These are phyloP conservation scores for Heterodera carotae DNA, from an alignment of 1,140 invertebrate genomes.

Conservation along the genomic window DNA sequence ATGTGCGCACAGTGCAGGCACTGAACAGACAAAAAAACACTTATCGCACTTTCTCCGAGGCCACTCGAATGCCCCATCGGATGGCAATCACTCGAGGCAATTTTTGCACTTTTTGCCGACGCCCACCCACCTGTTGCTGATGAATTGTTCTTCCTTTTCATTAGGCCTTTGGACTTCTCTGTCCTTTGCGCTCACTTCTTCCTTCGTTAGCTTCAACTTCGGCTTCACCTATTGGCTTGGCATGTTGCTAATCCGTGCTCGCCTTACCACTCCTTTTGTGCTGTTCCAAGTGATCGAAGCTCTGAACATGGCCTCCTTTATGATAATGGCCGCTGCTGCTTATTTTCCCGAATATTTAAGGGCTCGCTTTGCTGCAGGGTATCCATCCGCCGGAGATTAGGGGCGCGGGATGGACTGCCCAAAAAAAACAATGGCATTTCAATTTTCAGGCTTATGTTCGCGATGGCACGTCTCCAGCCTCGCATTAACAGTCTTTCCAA, in stretches of 20 bases:
- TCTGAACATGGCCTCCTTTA: constrained; percentile 60
- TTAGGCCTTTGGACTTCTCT: constrained; percentile 56
- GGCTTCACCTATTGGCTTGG: constrained; percentile 58
- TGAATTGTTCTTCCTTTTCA: constrained; percentile 3
- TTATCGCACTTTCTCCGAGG: constrained; percentile 41
- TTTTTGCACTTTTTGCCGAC: constrained; percentile 2
- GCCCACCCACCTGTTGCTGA: neutral
- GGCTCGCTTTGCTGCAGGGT: constrained; percentile 66
- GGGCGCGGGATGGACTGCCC: neutral
- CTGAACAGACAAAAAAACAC: constrained; percentile 47
- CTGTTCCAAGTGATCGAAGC: constrained; percentile 65
- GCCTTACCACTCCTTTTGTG: constrained; percentile 52
- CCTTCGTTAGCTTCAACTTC: constrained; percentile 58
- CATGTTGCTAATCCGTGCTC: constrained; percentile 41
- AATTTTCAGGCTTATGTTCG: constrained; percentile 32
- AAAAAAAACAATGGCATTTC: neutral
- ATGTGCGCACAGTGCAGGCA: constrained; percentile 58
- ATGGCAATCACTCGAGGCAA: constrained; percentile 50
- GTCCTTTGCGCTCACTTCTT: constrained; percentile 44
- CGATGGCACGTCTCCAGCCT: constrained; percentile 63
- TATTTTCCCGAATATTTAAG: constrained; percentile 68
- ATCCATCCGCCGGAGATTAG: neutral
- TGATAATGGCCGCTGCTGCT: constrained; percentile 65
- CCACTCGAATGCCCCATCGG: constrained; percentile 42
- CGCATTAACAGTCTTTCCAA: constrained; percentile 66